These are phyloP conservation scores for Cryptoprocta ferox DNA, from an alignment of 2,797 vertebrate species.

Conservation along the genomic window DNA sequence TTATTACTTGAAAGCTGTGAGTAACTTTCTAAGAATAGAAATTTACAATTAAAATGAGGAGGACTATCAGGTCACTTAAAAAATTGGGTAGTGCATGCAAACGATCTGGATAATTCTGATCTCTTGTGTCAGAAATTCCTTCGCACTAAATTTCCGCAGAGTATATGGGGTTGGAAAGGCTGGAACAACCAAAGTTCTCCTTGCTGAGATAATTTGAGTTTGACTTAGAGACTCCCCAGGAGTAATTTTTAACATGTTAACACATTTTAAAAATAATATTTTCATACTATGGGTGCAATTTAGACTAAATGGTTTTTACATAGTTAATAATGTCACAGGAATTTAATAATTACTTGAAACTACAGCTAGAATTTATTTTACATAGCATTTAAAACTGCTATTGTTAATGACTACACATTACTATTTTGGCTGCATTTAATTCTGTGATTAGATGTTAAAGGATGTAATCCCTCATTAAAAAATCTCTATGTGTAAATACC, in stretches of 20 bases:
- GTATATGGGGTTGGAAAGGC: background rate
- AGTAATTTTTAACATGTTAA: constrained; percentile 21
- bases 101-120: background rate
- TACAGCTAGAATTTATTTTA: constrained; percentile 16
- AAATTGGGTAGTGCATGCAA: background rate
- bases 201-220: background rate
- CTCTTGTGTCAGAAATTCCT: background rate
- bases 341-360: background rate
- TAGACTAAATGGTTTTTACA: background rate
- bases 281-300: background rate
- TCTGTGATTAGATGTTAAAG: constrained; percentile 16
- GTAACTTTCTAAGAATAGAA: constrained; percentile 76
- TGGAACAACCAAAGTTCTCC: background rate
- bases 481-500: background rate
- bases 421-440: background rate
- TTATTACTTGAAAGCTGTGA: constrained; percentile 32
- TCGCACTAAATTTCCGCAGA: background rate
- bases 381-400: background rate
- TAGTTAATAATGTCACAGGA: background rate
- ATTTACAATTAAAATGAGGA: constrained; percentile 76
- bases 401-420: background rate
- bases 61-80: background rate
- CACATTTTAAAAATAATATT: background rate
- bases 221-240: background rate
- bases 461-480: background rate